Percentiles rank a stretch among this genome's conserved stretches.
phyloP scores from a whole-genome alignment of 1,140 invertebrate species.

The Lordiphosa clarofinis region DNA sequence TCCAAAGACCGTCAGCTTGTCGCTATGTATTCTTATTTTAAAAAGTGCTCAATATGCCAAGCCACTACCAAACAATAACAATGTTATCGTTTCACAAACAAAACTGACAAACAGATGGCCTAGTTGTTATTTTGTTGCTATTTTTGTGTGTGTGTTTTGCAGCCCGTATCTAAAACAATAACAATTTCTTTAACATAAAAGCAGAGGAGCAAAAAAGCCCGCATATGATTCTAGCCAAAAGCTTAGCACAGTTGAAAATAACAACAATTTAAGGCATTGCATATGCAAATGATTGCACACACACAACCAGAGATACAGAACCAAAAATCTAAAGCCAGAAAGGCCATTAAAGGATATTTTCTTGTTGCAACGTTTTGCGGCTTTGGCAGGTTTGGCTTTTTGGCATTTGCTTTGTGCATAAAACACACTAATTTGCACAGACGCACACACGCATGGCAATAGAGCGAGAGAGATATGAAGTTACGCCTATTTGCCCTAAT shows the following conservation, averaged over 20 bases:
- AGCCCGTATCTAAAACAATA: constrained; percentile 31
- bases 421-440: constrained; percentile 24
- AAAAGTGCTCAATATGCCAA: too few relatives aligned
- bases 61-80: constrained; percentile 9
- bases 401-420: constrained; percentile 47
- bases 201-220: constrained; percentile 2
- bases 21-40: too few relatives aligned
- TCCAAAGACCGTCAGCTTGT: too few relatives aligned
- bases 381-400: constrained; percentile 29
- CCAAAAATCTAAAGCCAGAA: constrained; percentile 38
- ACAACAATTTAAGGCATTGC: constrained; percentile 38
- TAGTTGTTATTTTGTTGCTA: constrained; percentile 49
- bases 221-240: constrained; percentile 24
- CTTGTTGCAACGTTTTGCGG: constrained; percentile 40
- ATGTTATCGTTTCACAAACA: constrained; percentile 29
- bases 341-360: constrained; percentile 59
- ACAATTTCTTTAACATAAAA: constrained; percentile 15
- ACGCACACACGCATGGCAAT: not conserved
- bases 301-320: constrained; percentile 11
- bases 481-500: constrained; percentile 44
- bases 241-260: constrained; percentile 20
- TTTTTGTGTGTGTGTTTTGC: constrained; percentile 21
- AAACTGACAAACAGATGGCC: constrained; percentile 46
- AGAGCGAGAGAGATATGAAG: not conserved
- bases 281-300: constrained; percentile 52